A percentile compares a stretch with the other conserved stretches of the same genome.
These are phyloP conservation scores for Pandemis cinnamomeana DNA, from an alignment of 2,888 invertebrate genomes.

Conservation along the genomic window DNA sequence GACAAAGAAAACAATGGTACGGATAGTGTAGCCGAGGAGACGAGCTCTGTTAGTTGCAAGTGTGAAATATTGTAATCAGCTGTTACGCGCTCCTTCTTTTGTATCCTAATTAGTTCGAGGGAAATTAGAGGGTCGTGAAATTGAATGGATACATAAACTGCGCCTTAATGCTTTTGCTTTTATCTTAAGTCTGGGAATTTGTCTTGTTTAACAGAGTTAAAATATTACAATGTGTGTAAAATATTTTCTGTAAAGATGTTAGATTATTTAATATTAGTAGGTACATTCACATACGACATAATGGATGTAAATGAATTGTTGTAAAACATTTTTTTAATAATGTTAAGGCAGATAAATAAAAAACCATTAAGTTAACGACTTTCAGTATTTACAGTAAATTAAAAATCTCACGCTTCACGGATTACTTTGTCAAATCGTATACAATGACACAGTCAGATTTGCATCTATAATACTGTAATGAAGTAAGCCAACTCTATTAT, in stretches of 20 bases:
- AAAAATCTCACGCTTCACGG: constrained; percentile 42
- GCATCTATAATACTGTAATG: constrained; percentile 61
- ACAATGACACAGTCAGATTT: constrained; percentile 57
- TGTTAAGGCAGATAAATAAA: neutral
- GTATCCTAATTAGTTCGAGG: constrained; percentile 39
- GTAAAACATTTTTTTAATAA: neutral
- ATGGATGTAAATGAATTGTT: neutral
- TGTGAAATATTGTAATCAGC: constrained; percentile 64
- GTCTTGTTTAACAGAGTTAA: neutral
- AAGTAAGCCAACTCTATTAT: constrained; percentile 58
- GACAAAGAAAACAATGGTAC: constrained; percentile 71
- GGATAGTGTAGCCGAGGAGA: constrained; percentile 60
- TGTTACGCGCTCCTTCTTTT: constrained; percentile 47
- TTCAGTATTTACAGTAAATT: neutral
- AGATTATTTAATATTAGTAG: neutral
- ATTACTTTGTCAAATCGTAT: constrained; percentile 65
- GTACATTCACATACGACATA: too few species aligned
- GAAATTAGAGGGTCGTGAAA: constrained; percentile 36
- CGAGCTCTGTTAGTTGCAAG: constrained; percentile 52
- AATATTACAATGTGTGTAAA: neutral
- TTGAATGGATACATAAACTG: constrained; percentile 30
- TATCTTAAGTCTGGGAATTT: constrained; percentile 24
- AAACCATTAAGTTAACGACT: neutral
- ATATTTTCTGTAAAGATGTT: neutral
- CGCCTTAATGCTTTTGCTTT: constrained; percentile 20